These are phyloP conservation scores for Lepus oiostolus DNA, from an alignment of 2,797 vertebrate genomes.

Conservation along the genomic window DNA sequence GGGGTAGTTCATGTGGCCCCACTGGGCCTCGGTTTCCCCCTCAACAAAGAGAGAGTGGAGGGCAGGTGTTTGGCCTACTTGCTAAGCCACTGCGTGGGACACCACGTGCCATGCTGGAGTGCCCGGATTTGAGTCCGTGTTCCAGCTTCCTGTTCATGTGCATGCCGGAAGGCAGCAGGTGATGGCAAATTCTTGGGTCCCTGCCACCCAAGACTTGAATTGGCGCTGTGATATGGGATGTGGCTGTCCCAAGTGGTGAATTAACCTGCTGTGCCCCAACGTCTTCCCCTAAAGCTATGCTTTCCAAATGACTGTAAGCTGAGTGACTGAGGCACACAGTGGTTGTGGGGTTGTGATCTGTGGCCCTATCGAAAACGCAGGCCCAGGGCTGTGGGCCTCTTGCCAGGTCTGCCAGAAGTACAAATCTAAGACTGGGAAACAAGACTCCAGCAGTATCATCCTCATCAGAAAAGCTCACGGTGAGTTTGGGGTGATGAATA, in stretches of 20 bases:
- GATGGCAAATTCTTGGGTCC: no score
- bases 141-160: no score
- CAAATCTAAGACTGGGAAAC: not conserved
- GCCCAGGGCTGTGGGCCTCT: not conserved
- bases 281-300: not conserved
- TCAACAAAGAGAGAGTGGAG: not conserved
- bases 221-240: no score
- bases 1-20: not conserved
- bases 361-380: not conserved
- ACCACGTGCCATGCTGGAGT: no score
- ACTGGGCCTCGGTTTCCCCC: not conserved
- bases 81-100: no score
- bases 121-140: no score
- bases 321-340: not conserved
- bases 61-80: no score
- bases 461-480: not conserved
- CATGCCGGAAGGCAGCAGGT: no score
- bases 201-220: no score
- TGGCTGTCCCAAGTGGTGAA: no score
- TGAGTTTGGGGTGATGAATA: constrained; percentile 49
- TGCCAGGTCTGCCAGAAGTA: not conserved
- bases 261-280: no score
- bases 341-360: not conserved
- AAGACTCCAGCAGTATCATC: not conserved
- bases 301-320: not conserved